phyloP scores from a whole-genome alignment of 2,888 invertebrate species.

The Sisyra nigra region DNA sequence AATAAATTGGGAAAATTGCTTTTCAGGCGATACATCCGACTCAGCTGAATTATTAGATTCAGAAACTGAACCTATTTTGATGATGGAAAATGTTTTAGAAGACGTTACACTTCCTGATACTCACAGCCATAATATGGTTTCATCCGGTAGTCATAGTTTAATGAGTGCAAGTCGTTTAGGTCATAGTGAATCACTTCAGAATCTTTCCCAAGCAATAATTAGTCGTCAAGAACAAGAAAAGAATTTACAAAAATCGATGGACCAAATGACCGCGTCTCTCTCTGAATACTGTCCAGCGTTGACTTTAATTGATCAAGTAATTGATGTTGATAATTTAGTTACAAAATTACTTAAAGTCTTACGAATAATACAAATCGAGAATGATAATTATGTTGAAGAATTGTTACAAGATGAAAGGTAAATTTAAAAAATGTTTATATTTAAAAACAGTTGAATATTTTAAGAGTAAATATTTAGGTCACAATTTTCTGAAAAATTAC shows the following conservation, averaged over 20 bases:
- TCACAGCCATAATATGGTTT: conserved; percentile 49
- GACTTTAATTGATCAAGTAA: conserved; percentile 52
- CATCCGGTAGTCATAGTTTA: conserved; percentile 36
- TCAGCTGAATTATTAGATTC: conserved; percentile 66
- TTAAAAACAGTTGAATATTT: not conserved
- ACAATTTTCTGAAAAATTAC: conserved; percentile 21
- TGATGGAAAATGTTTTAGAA: conserved; percentile 61
- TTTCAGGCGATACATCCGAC: conserved; percentile 42
- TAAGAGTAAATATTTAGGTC: not conserved
- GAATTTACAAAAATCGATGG: conserved; percentile 19
- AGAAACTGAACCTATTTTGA: conserved; percentile 66
- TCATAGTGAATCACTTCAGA: conserved; percentile 52
- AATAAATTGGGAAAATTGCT: no score
- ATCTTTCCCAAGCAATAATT: conserved; percentile 60
- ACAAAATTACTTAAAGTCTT: conserved; percentile 55
- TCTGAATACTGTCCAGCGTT: conserved; percentile 35
- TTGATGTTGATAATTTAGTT: conserved; percentile 57
- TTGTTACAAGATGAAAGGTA: conserved; percentile 44
- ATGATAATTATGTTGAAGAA: conserved; percentile 46
- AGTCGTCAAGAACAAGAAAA: conserved; percentile 50
- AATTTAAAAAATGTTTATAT: no score
- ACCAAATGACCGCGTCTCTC: conserved; percentile 21
- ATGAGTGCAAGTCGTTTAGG: conserved; percentile 23
- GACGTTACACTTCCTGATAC: conserved; percentile 47
- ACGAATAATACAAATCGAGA: conserved; percentile 56